Conservation (phyloP, 2,888 invertebrate species). For the Odontothrips loti region DNA sequence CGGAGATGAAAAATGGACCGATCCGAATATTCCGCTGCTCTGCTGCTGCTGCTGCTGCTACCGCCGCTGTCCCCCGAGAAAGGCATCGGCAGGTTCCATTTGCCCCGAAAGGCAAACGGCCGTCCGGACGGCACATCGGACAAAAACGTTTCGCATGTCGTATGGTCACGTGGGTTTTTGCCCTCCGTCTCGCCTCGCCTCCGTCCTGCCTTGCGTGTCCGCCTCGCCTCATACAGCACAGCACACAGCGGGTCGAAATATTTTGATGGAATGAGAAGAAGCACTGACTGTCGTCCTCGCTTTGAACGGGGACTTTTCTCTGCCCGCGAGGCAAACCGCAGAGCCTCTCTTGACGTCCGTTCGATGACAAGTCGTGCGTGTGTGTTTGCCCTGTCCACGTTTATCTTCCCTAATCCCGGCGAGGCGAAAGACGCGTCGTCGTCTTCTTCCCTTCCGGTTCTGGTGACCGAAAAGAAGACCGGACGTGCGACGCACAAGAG, state of each 20-base stretch:
- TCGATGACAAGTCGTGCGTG: neutral
- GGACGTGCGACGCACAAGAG: neutral
- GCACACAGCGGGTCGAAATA: neutral
- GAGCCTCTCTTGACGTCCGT: neutral
- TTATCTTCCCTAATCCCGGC: conserved; percentile 4
- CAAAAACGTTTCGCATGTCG: no score
- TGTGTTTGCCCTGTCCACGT: neutral
- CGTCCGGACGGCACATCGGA: no score
- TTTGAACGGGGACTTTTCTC: neutral
- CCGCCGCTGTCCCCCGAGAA: neutral
- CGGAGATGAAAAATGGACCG: neutral
- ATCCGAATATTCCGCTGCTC: neutral
- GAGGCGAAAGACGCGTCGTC: no score
- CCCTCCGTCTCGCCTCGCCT: no score
- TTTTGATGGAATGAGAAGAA: neutral
- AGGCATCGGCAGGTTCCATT: neutral
- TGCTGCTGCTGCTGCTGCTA: neutral
- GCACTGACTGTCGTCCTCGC: neutral
- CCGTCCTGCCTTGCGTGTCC: no score
- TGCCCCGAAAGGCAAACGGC: neutral
- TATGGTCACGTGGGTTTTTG: no score
- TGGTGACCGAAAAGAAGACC: conserved; percentile 1
- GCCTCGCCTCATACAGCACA: neutral
- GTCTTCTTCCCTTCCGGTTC: neutral
- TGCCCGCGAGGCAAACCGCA: neutral